Conservation (phyloP, 1,140 invertebrate genomes). For the Delia radicum region DNA sequence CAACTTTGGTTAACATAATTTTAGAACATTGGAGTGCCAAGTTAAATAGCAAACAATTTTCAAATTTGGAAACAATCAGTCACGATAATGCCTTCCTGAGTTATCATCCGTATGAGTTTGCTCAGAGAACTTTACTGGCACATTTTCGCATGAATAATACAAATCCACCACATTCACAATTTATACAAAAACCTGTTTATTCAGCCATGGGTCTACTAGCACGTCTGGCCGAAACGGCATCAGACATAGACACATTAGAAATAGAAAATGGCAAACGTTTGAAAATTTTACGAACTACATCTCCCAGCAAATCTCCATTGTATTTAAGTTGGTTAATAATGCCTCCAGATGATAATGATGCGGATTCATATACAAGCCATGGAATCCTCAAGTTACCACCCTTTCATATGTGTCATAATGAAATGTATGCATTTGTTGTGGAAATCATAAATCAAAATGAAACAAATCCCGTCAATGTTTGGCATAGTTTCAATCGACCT, state of each 20-base stretch:
- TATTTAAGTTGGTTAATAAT: slow-evolving; percentile 28
- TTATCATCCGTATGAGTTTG: slow-evolving; percentile 58
- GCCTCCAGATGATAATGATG: not conserved
- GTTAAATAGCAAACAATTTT: slow-evolving; percentile 36
- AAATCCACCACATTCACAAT: slow-evolving; percentile 55
- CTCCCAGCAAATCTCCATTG: not conserved
- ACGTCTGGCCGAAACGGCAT: slow-evolving; percentile 50
- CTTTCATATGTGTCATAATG: not conserved
- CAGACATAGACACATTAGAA: slow-evolving; percentile 33
- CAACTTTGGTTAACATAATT: slow-evolving; percentile 53
- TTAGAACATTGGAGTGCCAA: slow-evolving; percentile 53
- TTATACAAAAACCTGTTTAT: slow-evolving; percentile 59
- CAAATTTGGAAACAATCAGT: slow-evolving; percentile 53
- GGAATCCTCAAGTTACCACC: not conserved
- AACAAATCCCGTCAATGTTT: slow-evolving; percentile 47
- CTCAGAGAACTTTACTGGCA: slow-evolving; percentile 56
- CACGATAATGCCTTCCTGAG: slow-evolving; percentile 60
- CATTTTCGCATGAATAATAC: slow-evolving; percentile 60
- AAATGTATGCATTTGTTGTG: slow-evolving; percentile 44
- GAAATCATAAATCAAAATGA: slow-evolving; percentile 51
- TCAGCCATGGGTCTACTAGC: slow-evolving; percentile 56
- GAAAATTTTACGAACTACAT: slow-evolving; percentile 21
- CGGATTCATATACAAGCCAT: too few relatives aligned
- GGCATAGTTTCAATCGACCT: slow-evolving; percentile 37
- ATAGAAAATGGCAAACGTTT: not conserved